Evolutionary conservation across 1,140 invertebrate genomes (phyloP).

Genomic region (Pseudomyrmex sp.): DNA sequence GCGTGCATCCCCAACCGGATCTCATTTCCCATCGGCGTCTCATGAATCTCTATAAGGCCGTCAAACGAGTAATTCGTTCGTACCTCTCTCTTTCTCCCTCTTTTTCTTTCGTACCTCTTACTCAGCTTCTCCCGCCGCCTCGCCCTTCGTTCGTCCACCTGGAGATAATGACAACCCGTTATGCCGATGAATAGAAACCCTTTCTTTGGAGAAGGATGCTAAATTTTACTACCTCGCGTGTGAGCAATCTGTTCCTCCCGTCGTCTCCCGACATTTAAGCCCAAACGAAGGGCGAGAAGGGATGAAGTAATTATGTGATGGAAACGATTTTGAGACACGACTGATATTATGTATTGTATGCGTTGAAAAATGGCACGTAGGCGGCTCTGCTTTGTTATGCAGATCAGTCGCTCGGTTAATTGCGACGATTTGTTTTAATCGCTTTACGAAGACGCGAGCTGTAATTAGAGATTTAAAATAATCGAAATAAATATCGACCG

Average conservation of each 20-base stretch:
- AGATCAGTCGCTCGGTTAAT: conserved; percentile 37
- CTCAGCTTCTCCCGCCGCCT: conserved; percentile 11
- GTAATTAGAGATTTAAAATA: conserved; percentile 11
- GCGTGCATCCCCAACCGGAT: conserved; percentile 61
- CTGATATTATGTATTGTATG: conserved; percentile 27
- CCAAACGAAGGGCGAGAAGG: conserved; percentile 1
- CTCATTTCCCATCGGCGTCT: conserved; percentile 70
- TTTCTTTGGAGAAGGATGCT: conserved; percentile 38
- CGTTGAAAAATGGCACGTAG: conserved; percentile 28
- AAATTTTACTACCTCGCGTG: conserved; percentile 62
- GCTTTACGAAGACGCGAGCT: background rate
- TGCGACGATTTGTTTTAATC: conserved; percentile 5
- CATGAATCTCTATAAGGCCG: conserved; percentile 79
- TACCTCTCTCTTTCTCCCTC: conserved; percentile 53
- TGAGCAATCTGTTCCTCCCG: conserved; percentile 38
- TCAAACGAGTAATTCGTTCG: conserved; percentile 80
- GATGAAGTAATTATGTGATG: conserved; percentile 8
- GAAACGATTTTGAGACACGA: conserved; percentile 5
- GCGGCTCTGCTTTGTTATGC: conserved; percentile 45
- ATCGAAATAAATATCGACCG: too few relatives aligned
- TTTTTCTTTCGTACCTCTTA: conserved; percentile 36
- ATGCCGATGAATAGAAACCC: conserved; percentile 66
- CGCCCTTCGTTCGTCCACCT: conserved; percentile 24
- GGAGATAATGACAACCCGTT: conserved; percentile 62
- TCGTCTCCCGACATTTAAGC: conserved; percentile 16